phyloP scores from a whole-genome alignment of 2,888 invertebrate genomes.

The Ptilodon capucinus region DNA sequence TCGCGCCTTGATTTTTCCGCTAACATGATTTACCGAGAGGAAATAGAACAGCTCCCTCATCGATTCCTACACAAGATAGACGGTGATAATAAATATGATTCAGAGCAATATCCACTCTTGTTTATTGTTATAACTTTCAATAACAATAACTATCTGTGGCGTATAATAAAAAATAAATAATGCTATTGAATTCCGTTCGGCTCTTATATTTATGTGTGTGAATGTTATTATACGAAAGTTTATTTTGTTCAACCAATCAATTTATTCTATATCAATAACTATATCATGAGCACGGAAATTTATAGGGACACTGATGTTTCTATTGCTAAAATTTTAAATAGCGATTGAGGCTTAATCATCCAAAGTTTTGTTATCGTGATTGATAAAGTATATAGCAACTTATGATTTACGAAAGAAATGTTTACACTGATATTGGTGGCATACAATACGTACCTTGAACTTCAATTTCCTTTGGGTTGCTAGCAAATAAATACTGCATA shows the following conservation, averaged over 20 bases:
- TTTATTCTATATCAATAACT: no score
- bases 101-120: constrained; percentile 8
- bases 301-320: no score
- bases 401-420: constrained; percentile 3
- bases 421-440: neutral
- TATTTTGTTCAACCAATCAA: no score
- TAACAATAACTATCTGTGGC: neutral
- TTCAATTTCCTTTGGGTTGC: constrained; percentile 59
- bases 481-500: constrained; percentile 64
- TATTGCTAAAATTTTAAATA: no score
- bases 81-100: constrained; percentile 15
- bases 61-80: constrained; percentile 55
- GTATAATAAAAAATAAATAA: neutral
- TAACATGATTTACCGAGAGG: constrained; percentile 70
- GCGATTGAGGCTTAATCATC: no score
- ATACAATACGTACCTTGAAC: constrained; percentile 58
- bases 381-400: no score
- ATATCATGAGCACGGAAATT: no score
- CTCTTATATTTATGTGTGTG: neutral
- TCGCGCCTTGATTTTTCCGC: constrained; percentile 67
- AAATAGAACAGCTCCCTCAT: constrained; percentile 77
- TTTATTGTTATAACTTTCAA: neutral
- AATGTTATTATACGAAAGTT: neutral
- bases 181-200: neutral
- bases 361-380: no score